phyloP scores from a whole-genome alignment of 2,888 invertebrate genomes.

The Eupithecia tripunctaria region DNA sequence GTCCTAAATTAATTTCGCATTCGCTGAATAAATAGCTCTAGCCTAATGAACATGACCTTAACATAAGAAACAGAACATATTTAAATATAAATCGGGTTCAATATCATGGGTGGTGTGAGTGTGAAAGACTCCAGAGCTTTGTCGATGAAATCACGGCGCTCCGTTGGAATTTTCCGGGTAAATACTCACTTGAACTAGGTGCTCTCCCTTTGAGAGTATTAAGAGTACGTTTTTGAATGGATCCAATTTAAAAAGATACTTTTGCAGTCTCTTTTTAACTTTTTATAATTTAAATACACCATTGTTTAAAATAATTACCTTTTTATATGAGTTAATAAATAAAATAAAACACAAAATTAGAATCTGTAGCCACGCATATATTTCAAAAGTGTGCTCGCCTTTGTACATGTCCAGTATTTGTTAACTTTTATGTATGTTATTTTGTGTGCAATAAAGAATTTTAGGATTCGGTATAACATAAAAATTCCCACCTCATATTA shows the following conservation, averaged over 20 bases:
- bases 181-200: constrained; percentile 10
- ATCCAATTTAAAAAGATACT: neutral
- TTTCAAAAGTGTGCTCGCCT: too few species aligned
- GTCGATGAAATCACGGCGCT: constrained; percentile 40
- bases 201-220: constrained; percentile 10
- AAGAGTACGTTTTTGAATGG: neutral
- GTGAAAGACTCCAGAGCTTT: constrained; percentile 11
- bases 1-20: too few species aligned
- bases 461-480: too few species aligned
- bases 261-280: constrained; percentile 4
- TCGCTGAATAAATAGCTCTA: too few species aligned
- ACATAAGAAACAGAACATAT: neutral
- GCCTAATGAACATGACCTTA: too few species aligned
- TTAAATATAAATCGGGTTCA: neutral
- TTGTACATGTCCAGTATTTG: too few species aligned
- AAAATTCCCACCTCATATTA: neutral
- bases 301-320: too few species aligned
- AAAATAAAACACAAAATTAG: neutral
- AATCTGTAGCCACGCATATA: neutral
- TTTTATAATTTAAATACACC: constrained; percentile 4
- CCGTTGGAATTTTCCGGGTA: constrained; percentile 25
- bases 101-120: neutral
- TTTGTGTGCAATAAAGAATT: too few species aligned
- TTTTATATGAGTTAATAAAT: neutral
- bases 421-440: too few species aligned